Conservation (phyloP, 2,113 vertebrate genomes). For the Otus sunia region DNA sequence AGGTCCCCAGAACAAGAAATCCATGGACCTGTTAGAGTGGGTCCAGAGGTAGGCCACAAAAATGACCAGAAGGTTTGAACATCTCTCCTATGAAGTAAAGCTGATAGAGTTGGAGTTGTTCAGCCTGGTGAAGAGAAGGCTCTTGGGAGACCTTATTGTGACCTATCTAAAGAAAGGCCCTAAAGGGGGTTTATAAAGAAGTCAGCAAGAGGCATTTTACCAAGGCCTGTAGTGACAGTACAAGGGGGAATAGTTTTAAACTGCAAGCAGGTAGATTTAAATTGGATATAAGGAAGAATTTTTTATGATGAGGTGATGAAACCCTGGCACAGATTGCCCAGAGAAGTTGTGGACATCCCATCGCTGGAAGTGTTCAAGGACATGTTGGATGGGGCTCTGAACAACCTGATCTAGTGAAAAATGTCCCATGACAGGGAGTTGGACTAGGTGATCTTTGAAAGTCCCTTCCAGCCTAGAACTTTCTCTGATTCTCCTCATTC, state of each 20-base stretch:
- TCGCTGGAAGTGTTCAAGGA: neutral
- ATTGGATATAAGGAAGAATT: neutral
- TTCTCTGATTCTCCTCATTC: neutral
- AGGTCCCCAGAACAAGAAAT: neutral
- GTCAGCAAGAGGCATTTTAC: neutral
- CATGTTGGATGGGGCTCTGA: neutral
- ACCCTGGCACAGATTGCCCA: too few relatives aligned
- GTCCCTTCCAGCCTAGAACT: neutral
- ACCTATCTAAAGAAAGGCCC: neutral
- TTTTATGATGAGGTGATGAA: too few relatives aligned
- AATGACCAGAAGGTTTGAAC: neutral
- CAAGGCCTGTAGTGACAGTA: neutral
- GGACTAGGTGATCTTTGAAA: neutral
- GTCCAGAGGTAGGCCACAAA: neutral
- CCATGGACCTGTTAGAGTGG: too few relatives aligned
- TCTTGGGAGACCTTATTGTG: neutral
- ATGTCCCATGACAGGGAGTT: neutral
- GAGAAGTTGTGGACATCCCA: too few relatives aligned
- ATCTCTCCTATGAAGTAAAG: too few relatives aligned
- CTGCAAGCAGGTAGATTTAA: neutral
- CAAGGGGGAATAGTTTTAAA: neutral
- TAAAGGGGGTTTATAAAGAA: neutral
- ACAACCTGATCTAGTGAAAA: neutral
- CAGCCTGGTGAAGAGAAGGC: neutral
- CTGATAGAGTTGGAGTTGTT: neutral